A percentile compares a stretch with the other conserved stretches of the same genome.
phyloP scores from a whole-genome alignment of 2,113 vertebrate genomes.

The Picathartes gymnocephalus region DNA sequence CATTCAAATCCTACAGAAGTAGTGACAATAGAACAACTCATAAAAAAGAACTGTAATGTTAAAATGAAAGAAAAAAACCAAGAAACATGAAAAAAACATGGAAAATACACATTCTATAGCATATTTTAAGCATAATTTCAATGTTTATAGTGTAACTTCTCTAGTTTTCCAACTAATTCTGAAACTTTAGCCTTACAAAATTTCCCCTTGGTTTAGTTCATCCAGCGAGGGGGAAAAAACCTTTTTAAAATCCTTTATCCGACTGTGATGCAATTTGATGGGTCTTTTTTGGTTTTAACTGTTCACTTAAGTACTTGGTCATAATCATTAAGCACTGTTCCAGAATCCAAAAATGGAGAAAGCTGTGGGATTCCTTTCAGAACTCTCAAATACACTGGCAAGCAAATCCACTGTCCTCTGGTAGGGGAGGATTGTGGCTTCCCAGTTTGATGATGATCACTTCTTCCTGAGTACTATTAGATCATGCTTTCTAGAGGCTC shows the following conservation, averaged over 20 bases:
- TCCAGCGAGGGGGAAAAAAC: not conserved
- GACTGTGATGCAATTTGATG: not conserved
- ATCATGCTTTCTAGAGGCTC: not conserved
- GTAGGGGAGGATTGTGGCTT: slow-evolving; percentile 24
- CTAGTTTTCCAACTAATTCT: not conserved
- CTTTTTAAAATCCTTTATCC: not conserved
- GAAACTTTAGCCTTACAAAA: not conserved
- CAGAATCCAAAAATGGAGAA: slow-evolving; percentile 25
- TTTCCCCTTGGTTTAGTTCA: not conserved
- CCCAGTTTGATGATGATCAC: not conserved
- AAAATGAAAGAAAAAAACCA: not conserved
- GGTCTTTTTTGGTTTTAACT: not conserved
- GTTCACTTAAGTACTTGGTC: slow-evolving; percentile 1
- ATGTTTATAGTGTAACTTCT: not conserved
- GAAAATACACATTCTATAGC: not conserved
- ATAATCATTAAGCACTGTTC: not conserved
- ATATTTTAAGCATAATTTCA: not conserved
- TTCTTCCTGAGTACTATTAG: not conserved
- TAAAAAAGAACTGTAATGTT: not conserved
- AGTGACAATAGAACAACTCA: not conserved
- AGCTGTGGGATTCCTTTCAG: slow-evolving; percentile 9
- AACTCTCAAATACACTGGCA: not conserved
- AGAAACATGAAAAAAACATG: not conserved
- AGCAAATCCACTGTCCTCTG: not conserved
- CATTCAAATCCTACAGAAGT: not conserved